phyloP scores from a whole-genome alignment of 2,113 vertebrate genomes.

The Ceuthmochares aereus region DNA sequence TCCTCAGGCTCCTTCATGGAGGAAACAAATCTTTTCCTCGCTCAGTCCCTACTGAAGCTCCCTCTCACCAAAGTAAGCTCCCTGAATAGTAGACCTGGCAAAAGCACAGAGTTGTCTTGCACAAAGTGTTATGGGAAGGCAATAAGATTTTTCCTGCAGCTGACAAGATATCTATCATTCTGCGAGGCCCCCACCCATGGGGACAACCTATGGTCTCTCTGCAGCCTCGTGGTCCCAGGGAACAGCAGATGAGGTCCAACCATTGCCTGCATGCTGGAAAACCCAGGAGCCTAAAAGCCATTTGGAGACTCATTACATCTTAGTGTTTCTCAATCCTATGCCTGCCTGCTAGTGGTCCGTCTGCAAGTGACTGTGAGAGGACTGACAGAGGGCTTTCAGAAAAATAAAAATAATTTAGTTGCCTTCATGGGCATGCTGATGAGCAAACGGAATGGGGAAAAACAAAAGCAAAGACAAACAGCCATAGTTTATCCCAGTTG shows the following conservation, averaged over 20 bases:
- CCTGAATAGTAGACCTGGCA: not conserved
- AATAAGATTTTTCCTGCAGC: not conserved
- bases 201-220: not conserved
- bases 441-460: not conserved
- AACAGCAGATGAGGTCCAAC: not conserved
- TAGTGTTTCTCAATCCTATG: not conserved
- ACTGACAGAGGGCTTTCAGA: not conserved
- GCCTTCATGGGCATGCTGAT: fast-evolving
- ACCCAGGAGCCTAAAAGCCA: not conserved
- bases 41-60: not conserved
- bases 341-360: not conserved
- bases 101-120: not conserved
- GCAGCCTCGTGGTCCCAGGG: not conserved
- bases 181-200: not conserved
- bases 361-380: not conserved
- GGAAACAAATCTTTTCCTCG: not conserved
- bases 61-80: not conserved
- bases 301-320: not conserved
- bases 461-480: not conserved
- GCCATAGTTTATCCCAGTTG: not conserved
- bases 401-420: not conserved
- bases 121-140: not conserved
- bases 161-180: not conserved
- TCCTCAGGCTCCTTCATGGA: not conserved
- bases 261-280: not conserved